These are phyloP conservation scores for Aramus guarauna DNA, from an alignment of 2,113 vertebrate species.

Conservation along the genomic window DNA sequence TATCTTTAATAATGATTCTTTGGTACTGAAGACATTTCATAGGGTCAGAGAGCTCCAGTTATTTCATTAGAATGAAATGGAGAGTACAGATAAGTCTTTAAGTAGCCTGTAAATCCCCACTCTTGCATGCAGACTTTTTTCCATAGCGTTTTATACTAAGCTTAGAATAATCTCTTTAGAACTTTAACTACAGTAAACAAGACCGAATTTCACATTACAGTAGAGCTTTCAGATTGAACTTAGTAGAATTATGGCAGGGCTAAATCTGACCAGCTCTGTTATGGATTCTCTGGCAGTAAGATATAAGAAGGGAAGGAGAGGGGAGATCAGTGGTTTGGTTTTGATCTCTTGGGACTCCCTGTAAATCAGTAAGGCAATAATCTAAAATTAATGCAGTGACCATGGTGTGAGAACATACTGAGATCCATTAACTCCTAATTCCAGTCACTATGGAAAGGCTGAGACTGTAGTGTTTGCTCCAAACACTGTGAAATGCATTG, in stretches of 20 bases:
- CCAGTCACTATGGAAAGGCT: not conserved
- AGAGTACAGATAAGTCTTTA: conserved; percentile 30
- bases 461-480: not conserved
- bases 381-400: not conserved
- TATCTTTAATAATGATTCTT: conserved; percentile 17
- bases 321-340: conserved; percentile 1
- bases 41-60: conserved; percentile 23
- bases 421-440: not conserved
- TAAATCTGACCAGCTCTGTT: not conserved
- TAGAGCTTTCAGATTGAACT: not conserved
- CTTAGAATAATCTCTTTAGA: conserved; percentile 50
- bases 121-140: not conserved
- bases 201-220: not conserved
- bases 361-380: conserved; percentile 21
- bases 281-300: not conserved
- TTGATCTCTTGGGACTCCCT: not conserved
- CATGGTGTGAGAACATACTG: not conserved
- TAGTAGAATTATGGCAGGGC: not conserved
- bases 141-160: not conserved
- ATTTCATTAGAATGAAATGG: conserved; percentile 50
- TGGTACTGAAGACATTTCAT: not conserved
- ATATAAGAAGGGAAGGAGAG: not conserved
- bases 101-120: conserved; percentile 29
- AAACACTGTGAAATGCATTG: not conserved
- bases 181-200: conserved; percentile 43